Evolutionary conservation across 1,140 invertebrate species (phyloP).

Genomic region (Drosophila chauvacae): DNA sequence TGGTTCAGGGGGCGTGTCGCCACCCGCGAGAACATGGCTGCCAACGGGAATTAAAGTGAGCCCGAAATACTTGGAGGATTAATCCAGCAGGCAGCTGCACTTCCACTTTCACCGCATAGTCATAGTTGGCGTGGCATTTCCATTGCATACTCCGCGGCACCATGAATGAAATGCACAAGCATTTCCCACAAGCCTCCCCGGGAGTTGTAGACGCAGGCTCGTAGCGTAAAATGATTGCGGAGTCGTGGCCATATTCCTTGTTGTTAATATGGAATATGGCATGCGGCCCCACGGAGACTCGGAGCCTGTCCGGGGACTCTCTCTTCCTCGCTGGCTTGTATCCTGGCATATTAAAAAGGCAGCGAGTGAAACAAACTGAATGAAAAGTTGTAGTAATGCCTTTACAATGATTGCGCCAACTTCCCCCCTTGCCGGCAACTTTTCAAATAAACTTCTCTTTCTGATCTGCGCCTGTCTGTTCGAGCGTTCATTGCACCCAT

Average conservation of each 20-base stretch:
- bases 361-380: conserved; percentile 54
- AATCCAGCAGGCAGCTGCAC: conserved; percentile 18
- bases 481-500: conserved; percentile 73
- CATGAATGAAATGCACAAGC: conserved; percentile 53
- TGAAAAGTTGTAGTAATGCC: conserved; percentile 76
- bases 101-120: conserved; percentile 38
- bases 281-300: background rate
- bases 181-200: conserved; percentile 1
- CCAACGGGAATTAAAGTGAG: conserved; percentile 39
- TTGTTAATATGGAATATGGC: conserved; percentile 52
- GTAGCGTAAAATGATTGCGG: conserved; percentile 53
- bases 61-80: conserved; percentile 34
- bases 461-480: conserved; percentile 63
- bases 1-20: conserved; percentile 25
- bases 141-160: conserved; percentile 42
- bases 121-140: conserved; percentile 36
- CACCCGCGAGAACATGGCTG: conserved; percentile 16
- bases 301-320: background rate
- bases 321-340: background rate
- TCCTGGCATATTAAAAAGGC: conserved; percentile 54
- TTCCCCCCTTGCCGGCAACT: conserved; percentile 55
- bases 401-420: conserved; percentile 68
- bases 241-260: conserved; percentile 13
- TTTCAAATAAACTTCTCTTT: conserved; percentile 73
- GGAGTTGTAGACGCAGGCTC: conserved; percentile 25